Conservation (phyloP, 1,140 invertebrate species). For the Halictus rubicundus region DNA sequence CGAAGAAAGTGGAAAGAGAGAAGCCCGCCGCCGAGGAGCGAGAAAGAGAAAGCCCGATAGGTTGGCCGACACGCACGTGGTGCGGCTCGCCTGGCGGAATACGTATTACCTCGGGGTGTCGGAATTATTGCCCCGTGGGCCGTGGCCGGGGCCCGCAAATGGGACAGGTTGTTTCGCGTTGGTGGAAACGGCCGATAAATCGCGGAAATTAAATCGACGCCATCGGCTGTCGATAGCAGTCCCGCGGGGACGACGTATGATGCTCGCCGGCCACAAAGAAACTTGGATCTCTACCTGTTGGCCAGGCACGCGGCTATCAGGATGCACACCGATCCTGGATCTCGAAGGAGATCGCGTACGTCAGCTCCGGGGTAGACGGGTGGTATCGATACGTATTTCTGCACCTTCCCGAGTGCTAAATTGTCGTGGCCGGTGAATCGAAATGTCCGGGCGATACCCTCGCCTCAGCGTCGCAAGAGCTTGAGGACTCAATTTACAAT, state of each 20-base stretch:
- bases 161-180: slow-evolving; percentile 67
- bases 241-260: slow-evolving; percentile 34
- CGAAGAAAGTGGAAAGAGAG: slow-evolving; percentile 14
- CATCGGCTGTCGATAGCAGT: slow-evolving; percentile 54
- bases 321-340: slow-evolving; percentile 15
- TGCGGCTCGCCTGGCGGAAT: slow-evolving; percentile 50
- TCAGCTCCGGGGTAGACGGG: background rate
- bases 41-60: background rate
- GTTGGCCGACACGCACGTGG: slow-evolving; percentile 54
- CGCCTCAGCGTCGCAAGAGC: background rate
- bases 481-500: background rate
- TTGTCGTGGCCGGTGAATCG: background rate
- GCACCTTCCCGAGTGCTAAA: too few species aligned
- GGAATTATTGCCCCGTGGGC: slow-evolving; percentile 64
- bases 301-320: background rate
- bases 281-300: background rate
- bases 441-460: too few species aligned
- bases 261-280: slow-evolving; percentile 28
- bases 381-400: background rate
- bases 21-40: background rate
- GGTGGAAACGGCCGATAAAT: slow-evolving; percentile 67
- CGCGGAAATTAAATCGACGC: slow-evolving; percentile 65
- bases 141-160: slow-evolving; percentile 49
- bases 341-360: slow-evolving; percentile 16
- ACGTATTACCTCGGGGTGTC: slow-evolving; percentile 57